Base-by-base conservation (phyloP, 2,888 invertebrate genomes). In the Sepiola atlantica region DNA sequence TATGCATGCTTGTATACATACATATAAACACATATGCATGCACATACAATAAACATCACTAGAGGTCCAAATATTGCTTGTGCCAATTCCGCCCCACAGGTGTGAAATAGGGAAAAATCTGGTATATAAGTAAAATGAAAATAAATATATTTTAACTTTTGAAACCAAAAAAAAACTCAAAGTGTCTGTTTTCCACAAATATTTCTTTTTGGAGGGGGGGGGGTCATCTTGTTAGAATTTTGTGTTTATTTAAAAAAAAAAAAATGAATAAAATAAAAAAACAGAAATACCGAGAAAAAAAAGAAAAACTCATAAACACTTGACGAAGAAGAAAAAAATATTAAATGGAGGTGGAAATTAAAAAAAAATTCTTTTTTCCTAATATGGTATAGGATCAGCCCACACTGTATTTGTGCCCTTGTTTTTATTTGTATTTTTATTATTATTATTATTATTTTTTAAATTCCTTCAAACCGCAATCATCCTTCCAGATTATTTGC, bases 131-230 rank as follows among this genome's bases (percentile, higher is more conserved):
- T 16, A 77, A n/a, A 14, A 77, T n/a, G 1, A 77, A 77, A 77
- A 77, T n/a, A 77, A 77, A 77, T 77, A 77, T 77, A 77, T 77
- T 77, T 77, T 77, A 77, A 77, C 77, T 77, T n/a, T 77, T n/a
- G 77, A 77, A 77, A 77, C n/a, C 14, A 32, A 77, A 77, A 77
- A 77, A n/a, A n/a, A 77, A 77, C n/a, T n/a, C n/a, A 77, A 77
- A 77, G n/a, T n/a, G 28, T 77, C 28, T 77, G n/a, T 77, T 77
- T n/a, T 77, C 77, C 32, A 77, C 77, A 77, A 77, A 77, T 77
- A 77, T 77, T 77, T 77, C n/a, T n/a, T 32, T 32, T 77, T 77
- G n/a, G 45, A 8, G 45, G 45, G 45, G 2, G 45, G 45, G 77
- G 77, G n/a, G n/a, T 16, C 21, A 20, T 77, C 32, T 77, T 77